Base-by-base conservation (phyloP, 2,888 invertebrate species). In the Cacoxenus indagator region DNA sequence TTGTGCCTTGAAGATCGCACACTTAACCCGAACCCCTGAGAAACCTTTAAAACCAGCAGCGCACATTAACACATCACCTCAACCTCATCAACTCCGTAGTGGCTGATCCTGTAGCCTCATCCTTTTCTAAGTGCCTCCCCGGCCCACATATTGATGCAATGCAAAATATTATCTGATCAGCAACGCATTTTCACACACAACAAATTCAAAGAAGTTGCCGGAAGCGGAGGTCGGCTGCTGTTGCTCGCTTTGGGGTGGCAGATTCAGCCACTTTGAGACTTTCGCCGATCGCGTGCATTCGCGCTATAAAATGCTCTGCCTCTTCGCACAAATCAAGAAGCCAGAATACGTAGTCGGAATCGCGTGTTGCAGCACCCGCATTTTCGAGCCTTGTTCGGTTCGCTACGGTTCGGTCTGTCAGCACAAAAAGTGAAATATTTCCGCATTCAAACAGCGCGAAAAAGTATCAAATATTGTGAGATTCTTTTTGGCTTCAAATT, bases 401-500 rank as follows among this genome's bases (percentile, higher is more conserved):
- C 9, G 31, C n/a, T n/a, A n/a, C 31, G 5, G 31, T 31, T 31
- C 31, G 31, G 5, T 9, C 5, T 31, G 4, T 71, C 68, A 77
- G 71, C 70, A 68, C 76, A 48, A 48, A 37, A 55, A 27, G 43
- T 29, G 43, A 24, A 54, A 17, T 29, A 54, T 51, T 67, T 71
- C 73, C 70, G 76, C 77, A 73, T 51, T 73, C 79, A 79, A 75
- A 77, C 71, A 65, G 78, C 73, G 78, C 55, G 73, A 70, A 70
- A 84, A 83, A 84, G 84, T 83, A 83, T 83, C 84, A 74, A 82
- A 83, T 82, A 75, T 65, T 43, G 6, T 66, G 37, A 26, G 26
- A 27, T 55, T 45, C 5, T 5, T 43, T 83, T 81, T 51, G 70
- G 46, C 67, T 22, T 59, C 69, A 59, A 73, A 72, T 75, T 68